Base-by-base conservation (phyloP, 2,113 vertebrate genomes). In the Scopus umbretta region DNA sequence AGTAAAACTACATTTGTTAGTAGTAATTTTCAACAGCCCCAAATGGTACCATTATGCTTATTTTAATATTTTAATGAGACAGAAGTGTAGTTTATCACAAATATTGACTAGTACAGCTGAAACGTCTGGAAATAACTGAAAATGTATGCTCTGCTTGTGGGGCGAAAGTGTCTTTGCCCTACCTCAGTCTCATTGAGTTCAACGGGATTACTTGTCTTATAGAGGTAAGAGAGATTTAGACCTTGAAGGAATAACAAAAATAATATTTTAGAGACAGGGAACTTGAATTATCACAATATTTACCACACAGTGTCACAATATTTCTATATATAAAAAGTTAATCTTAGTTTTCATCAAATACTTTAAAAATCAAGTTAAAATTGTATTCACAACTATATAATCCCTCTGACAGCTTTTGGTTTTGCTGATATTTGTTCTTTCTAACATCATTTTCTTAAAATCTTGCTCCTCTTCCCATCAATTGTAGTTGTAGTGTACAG, bases 321-420 rank as follows among this genome's bases (percentile, higher is more conserved):
- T 94, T 97, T 94, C 55, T 73, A 73, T 49, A 79, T 94, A 95
- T 97, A 95, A 96, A 95, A 95, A 96, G 92, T 94, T 96, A 90
- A 87, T 94, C 95, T 97, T 97, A 72, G 91, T 97, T 97, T 97
- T 96, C 95, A 97, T 97, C 96, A 96, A 95, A 94, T 95, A 96
- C 55, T 95, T 95, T 94, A 97, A 95, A 96, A 95, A 87, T 96
- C 93, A 96, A 83, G 96, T 96, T 89, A 96, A 96, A 94, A 96
- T 92, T 91, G 89, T 96, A 97, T 96, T 94, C 94, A 96, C 95
- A 97, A 96, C 97, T 94, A 96, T 95, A 96, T 96, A 95, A 90
- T 58, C 78, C 94, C 93, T 97, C 96, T 97, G 96, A 95, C 97
- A 97, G 96, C 96, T 97, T 98, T 98, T 97, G 97, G 97, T 98